Percentiles rank a stretch among this genome's conserved stretches.
These are phyloP conservation scores for Spodoptera exigua DNA, from an alignment of 2,888 invertebrate species.

Conservation along the genomic window DNA sequence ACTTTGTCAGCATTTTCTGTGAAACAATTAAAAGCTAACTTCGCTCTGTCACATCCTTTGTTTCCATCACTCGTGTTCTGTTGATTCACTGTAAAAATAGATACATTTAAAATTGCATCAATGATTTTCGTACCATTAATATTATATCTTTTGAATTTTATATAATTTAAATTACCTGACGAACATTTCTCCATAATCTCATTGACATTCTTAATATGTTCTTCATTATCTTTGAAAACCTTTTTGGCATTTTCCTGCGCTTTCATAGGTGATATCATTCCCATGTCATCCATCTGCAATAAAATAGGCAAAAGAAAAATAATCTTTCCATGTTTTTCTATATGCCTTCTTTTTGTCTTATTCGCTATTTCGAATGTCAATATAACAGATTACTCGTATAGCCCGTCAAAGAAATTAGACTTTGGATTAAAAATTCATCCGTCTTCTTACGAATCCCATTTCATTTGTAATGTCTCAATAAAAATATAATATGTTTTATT, in stretches of 20 bases:
- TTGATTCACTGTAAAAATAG: conserved; percentile 69
- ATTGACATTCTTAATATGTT: conserved; percentile 65
- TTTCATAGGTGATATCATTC: conserved; percentile 63
- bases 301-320: conserved; percentile 16
- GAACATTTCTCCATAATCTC: conserved; percentile 66
- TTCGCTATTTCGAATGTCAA: no score
- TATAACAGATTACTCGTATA: no score
- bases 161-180: conserved; percentile 57
- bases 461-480: no score
- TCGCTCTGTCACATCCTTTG: conserved; percentile 74
- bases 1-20: conserved; percentile 71
- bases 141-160: no score
- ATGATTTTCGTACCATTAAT: no score
- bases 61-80: conserved; percentile 64
- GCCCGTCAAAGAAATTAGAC: no score
- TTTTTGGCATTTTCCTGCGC: conserved; percentile 63
- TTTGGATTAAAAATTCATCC: no score
- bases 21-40: conserved; percentile 69
- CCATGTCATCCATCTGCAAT: conserved; percentile 71
- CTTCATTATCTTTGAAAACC: conserved; percentile 67
- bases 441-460: no score
- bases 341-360: no score
- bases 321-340: no score
- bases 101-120: background rate
- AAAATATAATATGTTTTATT: no score